These are phyloP conservation scores for Octonoba sinensis DNA, from an alignment of 2,888 invertebrate genomes.

Conservation along the genomic window DNA sequence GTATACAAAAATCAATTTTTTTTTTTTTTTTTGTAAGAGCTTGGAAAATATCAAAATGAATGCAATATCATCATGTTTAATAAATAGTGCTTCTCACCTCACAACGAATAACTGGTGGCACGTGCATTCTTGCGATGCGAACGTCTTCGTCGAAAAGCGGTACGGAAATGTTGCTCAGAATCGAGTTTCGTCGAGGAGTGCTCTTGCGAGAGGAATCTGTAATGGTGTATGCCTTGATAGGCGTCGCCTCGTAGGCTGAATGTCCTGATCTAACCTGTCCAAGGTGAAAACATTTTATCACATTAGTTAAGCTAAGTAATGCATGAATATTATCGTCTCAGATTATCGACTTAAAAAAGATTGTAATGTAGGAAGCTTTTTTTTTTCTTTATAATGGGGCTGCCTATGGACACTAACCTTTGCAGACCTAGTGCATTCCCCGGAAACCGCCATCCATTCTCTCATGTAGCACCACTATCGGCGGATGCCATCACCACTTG, in stretches of 20 bases:
- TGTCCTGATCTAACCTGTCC: slow-evolving; percentile 38
- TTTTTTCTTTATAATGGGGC: too few species aligned
- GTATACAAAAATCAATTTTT: too few species aligned
- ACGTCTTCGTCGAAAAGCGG: slow-evolving; percentile 54
- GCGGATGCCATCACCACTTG: too few species aligned
- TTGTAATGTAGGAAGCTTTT: too few species aligned
- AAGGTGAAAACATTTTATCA: too few species aligned
- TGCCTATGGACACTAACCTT: too few species aligned
- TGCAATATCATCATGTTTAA: neutral
- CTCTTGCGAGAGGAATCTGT: neutral
- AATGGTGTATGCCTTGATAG: slow-evolving; percentile 33
- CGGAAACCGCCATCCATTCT: too few species aligned
- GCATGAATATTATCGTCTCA: too few species aligned
- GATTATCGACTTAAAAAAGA: too few species aligned
- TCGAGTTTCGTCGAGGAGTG: slow-evolving; percentile 34
- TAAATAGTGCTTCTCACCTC: slow-evolving; percentile 25
- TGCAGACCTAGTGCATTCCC: too few species aligned
- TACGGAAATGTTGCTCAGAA: slow-evolving; percentile 30
- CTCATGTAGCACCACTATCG: too few species aligned
- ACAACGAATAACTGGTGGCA: slow-evolving; percentile 61
- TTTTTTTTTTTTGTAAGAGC: too few species aligned
- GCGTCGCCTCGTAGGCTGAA: slow-evolving; percentile 47
- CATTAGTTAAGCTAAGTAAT: neutral
- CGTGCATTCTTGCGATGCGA: slow-evolving; percentile 57
- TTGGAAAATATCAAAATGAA: neutral